These are phyloP conservation scores for Perizoma flavofasciatum DNA, from an alignment of 2,888 invertebrate species.

Conservation along the genomic window DNA sequence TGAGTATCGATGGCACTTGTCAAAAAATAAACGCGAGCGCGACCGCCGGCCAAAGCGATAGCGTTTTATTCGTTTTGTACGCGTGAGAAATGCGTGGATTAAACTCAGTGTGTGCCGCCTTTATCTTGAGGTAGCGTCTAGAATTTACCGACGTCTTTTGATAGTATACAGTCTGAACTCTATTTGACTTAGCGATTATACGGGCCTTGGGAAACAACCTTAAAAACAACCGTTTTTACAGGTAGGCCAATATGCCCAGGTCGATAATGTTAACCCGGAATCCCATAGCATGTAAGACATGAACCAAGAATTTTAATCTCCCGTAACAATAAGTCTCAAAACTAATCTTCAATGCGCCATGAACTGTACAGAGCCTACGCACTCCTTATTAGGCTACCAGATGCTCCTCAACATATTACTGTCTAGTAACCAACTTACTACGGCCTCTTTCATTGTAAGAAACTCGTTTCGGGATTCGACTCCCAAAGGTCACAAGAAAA, in stretches of 20 bases:
- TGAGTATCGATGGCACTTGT: conserved; percentile 77
- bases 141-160: background rate
- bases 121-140: conserved; percentile 8
- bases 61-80: conserved; percentile 33
- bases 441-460: conserved; percentile 36
- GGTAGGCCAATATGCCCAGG: too few relatives aligned
- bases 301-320: conserved; percentile 19
- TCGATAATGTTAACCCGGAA: too few relatives aligned
- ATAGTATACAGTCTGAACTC: too few relatives aligned
- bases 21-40: conserved; percentile 68
- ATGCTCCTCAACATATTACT: conserved; percentile 38
- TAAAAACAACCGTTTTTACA: too few relatives aligned
- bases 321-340: conserved; percentile 49
- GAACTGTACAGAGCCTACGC: conserved; percentile 43
- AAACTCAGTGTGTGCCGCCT: conserved; percentile 23
- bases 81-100: conserved; percentile 36
- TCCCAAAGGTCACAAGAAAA: conserved; percentile 35
- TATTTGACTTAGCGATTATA: too few relatives aligned
- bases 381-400: conserved; percentile 60
- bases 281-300: background rate
- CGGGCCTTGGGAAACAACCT: too few relatives aligned
- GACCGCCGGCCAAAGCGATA: conserved; percentile 50
- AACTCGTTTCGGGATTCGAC: conserved; percentile 17
- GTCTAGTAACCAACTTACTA: conserved; percentile 28
- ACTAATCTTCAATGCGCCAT: conserved; percentile 49